A percentile compares a stretch with the other conserved stretches of the same genome.
These are phyloP conservation scores for Thymelicus sylvestris DNA, from an alignment of 2,888 invertebrate genomes.

Conservation along the genomic window DNA sequence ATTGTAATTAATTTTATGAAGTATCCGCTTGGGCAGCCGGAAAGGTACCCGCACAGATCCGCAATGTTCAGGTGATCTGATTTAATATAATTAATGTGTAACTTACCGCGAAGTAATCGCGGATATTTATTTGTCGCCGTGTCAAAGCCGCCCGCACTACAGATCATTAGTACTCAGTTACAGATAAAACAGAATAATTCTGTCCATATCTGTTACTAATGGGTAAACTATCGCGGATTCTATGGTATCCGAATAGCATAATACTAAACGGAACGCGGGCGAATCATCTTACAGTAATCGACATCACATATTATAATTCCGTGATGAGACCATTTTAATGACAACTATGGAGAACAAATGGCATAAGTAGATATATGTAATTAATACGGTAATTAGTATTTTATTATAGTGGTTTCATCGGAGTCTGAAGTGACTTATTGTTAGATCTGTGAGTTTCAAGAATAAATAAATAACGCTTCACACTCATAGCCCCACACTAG, in stretches of 20 bases:
- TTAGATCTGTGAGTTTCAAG: too few species aligned
- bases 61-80: conserved; percentile 69
- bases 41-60: conserved; percentile 64
- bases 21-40: conserved; percentile 56
- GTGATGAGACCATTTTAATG: too few species aligned
- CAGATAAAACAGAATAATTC: conserved; percentile 35
- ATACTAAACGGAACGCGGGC: conserved; percentile 1
- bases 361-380: too few species aligned
- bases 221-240: conserved; percentile 26
- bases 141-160: conserved; percentile 38
- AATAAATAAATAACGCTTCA: too few species aligned
- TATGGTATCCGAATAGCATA: conserved; percentile 31
- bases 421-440: too few species aligned
- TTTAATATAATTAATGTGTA: conserved; percentile 78
- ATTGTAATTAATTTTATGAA: conserved; percentile 49
- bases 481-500: too few species aligned
- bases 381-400: too few species aligned
- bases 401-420: too few species aligned
- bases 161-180: conserved; percentile 34
- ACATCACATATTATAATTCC: not conserved
- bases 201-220: conserved; percentile 34
- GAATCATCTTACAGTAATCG: not conserved
- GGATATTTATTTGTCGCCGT: conserved; percentile 62
- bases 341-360: too few species aligned
- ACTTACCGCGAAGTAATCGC: conserved; percentile 71